Evolutionary conservation across 2,113 vertebrate species (phyloP).

Genomic region (Tenrec ecaudatus): DNA sequence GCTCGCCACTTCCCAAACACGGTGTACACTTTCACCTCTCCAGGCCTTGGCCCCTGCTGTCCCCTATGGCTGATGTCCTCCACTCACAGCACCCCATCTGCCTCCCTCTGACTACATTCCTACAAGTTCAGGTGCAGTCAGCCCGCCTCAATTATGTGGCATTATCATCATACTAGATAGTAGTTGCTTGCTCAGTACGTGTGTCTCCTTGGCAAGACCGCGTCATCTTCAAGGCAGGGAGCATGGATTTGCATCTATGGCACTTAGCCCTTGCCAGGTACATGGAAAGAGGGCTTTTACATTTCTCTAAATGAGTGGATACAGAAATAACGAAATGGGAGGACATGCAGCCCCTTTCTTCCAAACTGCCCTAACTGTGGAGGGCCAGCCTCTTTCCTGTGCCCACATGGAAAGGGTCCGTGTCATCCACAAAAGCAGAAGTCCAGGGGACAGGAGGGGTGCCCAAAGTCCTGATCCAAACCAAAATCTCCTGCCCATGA

Average conservation of each 20-base stretch:
- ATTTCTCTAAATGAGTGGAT: neutral
- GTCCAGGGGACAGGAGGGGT: neutral
- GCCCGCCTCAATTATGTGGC: neutral
- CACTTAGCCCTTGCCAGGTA: neutral
- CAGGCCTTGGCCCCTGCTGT: fast-evolving
- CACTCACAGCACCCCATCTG: neutral
- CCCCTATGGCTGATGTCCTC: neutral
- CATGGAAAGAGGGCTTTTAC: neutral
- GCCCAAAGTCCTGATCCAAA: neutral
- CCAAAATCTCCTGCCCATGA: neutral
- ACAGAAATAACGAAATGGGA: neutral
- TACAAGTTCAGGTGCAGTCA: neutral
- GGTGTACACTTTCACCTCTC: fast-evolving
- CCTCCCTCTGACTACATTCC: neutral
- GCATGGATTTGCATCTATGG: neutral
- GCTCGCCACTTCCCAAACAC: neutral
- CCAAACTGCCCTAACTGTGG: neutral
- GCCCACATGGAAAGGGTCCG: neutral
- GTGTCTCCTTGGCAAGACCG: neutral
- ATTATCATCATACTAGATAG: neutral
- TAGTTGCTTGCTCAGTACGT: neutral
- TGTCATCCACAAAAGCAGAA: neutral
- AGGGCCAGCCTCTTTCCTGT: neutral
- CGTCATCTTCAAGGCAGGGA: neutral
- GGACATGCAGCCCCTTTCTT: neutral